Evolutionary conservation across 2,797 vertebrate genomes (phyloP), one percentile per base, ranked within the genome.

Genomic region (Thaleichthys pacificus): DNA sequence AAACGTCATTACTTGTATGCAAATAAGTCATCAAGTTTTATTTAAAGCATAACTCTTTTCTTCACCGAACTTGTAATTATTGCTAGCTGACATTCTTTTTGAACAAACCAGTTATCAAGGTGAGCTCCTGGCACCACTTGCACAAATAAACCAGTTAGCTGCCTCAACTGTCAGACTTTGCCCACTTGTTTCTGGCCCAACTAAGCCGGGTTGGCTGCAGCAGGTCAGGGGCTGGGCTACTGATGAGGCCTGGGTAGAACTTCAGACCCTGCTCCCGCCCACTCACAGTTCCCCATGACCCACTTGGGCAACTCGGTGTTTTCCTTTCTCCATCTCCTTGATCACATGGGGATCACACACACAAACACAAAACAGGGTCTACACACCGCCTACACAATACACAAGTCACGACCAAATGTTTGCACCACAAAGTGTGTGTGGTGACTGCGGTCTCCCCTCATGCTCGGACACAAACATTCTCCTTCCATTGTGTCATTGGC

Each of bases 231-330:
- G 69, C 66, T 77, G 73, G 64, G 28, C 24, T 49, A 61, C 62
- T 82, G 75, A 81, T 73, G 78, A 78, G 28, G 47, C 69, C 47
- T 22, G 67, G 71, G 47, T 54, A 74, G 60, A 79, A 71, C 73
- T 67, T 65, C 42, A 72, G 62, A 62, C 54, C 78, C 77, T 67
- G 68, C 63, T 49, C 66, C 65, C 70, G 58, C 66, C 28, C 71
- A 72, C 69, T 72, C 80, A 83, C 68, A 81, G 70, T 77, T 79
- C 87, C 68, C 68, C 82, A 72, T 81, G 81, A 84, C 82, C 79
- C 67, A 86, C 61, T 85, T 83, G 61, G 68, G 66, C 38, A 76
- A 71, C 67, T 77, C 78, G 61, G 71, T 81, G 66, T 78, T 84
- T 83, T 74, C 17, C n/a, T 72, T 80, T 71, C 74, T 72, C 62